These are phyloP conservation scores for Hesperia comma DNA, from an alignment of 2,888 invertebrate genomes.

Conservation along the genomic window DNA sequence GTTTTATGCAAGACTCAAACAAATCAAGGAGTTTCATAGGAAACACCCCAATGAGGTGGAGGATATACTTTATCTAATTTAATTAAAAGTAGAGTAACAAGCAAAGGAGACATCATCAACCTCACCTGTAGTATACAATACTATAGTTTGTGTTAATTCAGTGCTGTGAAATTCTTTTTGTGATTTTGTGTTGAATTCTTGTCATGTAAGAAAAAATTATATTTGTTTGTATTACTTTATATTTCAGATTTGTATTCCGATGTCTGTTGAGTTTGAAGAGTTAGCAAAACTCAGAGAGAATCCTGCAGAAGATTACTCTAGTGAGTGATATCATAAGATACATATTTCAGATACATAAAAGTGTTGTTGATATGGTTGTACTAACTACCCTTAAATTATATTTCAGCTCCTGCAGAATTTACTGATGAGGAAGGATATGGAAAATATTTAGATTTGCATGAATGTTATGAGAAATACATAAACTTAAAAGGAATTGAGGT, in stretches of 20 bases:
- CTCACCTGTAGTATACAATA: too few relatives aligned
- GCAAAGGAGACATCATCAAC: too few relatives aligned
- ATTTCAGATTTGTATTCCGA: slow-evolving; percentile 93
- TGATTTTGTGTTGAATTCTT: too few relatives aligned
- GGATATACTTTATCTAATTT: background rate
- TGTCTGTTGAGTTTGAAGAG: slow-evolving; percentile 99
- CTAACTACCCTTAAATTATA: background rate
- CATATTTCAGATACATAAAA: too few relatives aligned
- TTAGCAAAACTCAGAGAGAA: slow-evolving; percentile 94
- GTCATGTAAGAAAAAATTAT: background rate
- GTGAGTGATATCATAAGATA: slow-evolving; percentile 63
- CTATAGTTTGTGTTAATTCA: too few relatives aligned
- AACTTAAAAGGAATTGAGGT: slow-evolving; percentile 98
- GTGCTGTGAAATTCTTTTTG: too few relatives aligned
- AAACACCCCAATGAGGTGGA: slow-evolving; percentile 96
- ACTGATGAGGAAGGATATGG: slow-evolving; percentile 99
- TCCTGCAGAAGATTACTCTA: slow-evolving; percentile 91
- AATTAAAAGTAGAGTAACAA: too few relatives aligned
- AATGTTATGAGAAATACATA: slow-evolving; percentile 97
- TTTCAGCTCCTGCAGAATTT: slow-evolving; percentile 94
- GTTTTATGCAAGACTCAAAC: slow-evolving; percentile 96
- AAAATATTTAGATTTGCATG: slow-evolving; percentile 98
- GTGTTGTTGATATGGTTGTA: background rate
- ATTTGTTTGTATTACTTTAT: slow-evolving; percentile 2
- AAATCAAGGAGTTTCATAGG: slow-evolving; percentile 98